These are phyloP conservation scores for Strigamia crassipes DNA, from an alignment of 2,888 invertebrate genomes.

Conservation along the genomic window DNA sequence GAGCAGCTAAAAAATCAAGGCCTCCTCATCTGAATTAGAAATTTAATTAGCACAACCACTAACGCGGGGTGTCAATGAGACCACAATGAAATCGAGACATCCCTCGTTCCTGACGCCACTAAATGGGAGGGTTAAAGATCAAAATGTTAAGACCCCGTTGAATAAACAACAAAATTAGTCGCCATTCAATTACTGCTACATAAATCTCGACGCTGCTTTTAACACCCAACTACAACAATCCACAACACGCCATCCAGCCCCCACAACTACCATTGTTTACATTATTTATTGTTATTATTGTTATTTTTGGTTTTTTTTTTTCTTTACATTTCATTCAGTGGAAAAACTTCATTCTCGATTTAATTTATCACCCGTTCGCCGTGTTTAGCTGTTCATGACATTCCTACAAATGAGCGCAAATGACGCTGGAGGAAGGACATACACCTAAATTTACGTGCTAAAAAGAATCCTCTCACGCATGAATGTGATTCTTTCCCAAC, in stretches of 20 bases:
- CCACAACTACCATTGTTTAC: too few relatives aligned
- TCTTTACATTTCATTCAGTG: neutral
- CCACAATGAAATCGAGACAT: constrained; percentile 9
- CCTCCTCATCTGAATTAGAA: constrained; percentile 31
- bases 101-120: neutral
- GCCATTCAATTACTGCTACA: constrained; percentile 1
- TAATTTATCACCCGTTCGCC: neutral
- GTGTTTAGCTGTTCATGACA: neutral
- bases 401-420: neutral
- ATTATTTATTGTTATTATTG: too few relatives aligned
- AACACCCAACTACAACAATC: neutral
- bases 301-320: neutral
- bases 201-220: neutral
- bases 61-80: constrained; percentile 18
- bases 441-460: neutral
- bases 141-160: neutral
- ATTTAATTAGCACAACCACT: constrained; percentile 28
- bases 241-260: neutral
- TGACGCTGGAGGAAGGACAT: neutral
- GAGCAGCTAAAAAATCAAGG: neutral
- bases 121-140: neutral
- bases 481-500: neutral
- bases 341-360: neutral
- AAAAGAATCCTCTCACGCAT: neutral
- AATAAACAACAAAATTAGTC: constrained; percentile 15